Evolutionary conservation across 2,797 vertebrate species (phyloP).

Genomic region (Pseudochirops cupreus): DNA sequence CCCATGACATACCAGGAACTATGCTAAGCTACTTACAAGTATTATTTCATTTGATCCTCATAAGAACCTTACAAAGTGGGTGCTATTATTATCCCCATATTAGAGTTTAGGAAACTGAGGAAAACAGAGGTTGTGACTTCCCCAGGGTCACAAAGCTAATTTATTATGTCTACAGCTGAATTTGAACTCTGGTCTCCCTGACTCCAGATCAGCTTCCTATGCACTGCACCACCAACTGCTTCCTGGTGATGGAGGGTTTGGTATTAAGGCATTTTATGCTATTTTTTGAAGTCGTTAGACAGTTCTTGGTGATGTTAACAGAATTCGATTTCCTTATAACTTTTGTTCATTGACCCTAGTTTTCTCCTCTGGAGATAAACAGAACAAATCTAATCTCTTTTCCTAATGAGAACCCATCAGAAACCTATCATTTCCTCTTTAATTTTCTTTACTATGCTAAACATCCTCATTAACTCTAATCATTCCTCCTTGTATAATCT

Average conservation of each 20-base stretch:
- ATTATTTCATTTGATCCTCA: neutral
- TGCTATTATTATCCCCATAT: neutral
- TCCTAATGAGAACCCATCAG: neutral
- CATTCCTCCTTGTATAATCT: no score
- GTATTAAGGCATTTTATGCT: neutral
- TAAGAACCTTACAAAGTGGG: neutral
- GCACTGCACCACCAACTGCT: neutral
- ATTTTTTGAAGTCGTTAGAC: neutral
- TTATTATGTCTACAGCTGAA: neutral
- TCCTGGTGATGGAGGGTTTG: neutral
- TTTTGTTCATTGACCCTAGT: neutral
- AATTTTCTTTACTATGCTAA: no score
- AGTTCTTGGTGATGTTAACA: neutral
- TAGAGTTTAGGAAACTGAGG: neutral
- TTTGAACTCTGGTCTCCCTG: no score
- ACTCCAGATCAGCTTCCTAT: neutral
- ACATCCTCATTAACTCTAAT: no score
- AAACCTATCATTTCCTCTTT: neutral
- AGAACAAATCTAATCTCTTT: neutral
- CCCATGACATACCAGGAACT: neutral
- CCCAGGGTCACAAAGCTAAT: neutral
- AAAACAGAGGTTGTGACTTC: neutral
- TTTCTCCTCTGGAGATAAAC: neutral
- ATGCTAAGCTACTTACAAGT: no score
- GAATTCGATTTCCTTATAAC: neutral